phyloP scores from a whole-genome alignment of 2,797 vertebrate species.

The Scleropages formosus region DNA sequence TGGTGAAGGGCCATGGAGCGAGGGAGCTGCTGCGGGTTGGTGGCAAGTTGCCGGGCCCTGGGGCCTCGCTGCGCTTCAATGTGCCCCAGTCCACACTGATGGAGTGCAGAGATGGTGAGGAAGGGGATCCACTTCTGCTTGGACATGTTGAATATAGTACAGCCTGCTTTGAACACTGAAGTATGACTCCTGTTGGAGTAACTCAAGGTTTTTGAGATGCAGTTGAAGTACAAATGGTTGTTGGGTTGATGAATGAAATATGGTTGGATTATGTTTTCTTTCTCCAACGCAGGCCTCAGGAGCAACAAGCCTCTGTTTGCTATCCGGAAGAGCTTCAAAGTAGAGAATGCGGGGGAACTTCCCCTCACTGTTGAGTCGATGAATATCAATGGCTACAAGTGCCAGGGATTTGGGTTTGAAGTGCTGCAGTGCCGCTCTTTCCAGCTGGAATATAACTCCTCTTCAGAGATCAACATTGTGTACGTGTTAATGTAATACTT shows the following conservation, averaged over 20 bases:
- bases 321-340: constrained; percentile 94
- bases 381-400: constrained; percentile 94
- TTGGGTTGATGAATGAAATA: not conserved
- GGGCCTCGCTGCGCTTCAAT: constrained; percentile 92
- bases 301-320: constrained; percentile 89
- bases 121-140: not conserved
- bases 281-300: constrained; percentile 74
- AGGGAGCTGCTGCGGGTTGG: constrained; percentile 89
- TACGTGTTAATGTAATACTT: constrained; percentile 62
- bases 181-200: no score
- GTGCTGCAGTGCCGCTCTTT: constrained; percentile 87
- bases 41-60: constrained; percentile 84
- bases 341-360: constrained; percentile 93
- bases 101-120: constrained; percentile 92
- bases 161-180: not conserved
- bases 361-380: constrained; percentile 88
- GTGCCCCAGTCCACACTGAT: constrained; percentile 94
- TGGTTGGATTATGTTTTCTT: constrained; percentile 7
- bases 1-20: constrained; percentile 86
- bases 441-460: constrained; percentile 82
- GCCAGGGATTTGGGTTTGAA: constrained; percentile 96
- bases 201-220: not conserved
- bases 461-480: constrained; percentile 92
- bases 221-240: not conserved
- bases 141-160: not conserved